Evolutionary conservation across 2,113 vertebrate species (phyloP).

Genomic region (Jacana jacana): DNA sequence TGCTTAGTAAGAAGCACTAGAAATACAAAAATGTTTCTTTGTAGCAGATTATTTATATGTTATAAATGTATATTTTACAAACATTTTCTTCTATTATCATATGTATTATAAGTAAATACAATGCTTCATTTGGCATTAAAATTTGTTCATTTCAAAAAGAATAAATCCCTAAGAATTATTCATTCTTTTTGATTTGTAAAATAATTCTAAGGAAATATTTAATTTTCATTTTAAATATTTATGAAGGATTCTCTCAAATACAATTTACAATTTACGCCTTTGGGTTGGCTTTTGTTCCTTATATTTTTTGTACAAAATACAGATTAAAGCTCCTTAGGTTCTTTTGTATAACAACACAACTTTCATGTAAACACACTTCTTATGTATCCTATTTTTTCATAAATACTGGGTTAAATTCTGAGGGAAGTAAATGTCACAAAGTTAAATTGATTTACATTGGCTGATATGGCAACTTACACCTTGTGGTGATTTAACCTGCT

Average conservation of each 20-base stretch:
- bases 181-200: constrained; percentile 15
- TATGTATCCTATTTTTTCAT: not conserved
- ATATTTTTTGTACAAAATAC: not conserved
- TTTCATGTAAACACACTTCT: not conserved
- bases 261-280: too few species aligned
- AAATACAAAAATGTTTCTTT: not conserved
- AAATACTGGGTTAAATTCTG: not conserved
- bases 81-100: not conserved
- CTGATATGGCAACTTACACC: not conserved
- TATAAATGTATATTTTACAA: not conserved
- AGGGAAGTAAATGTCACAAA: not conserved
- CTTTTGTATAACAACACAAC: not conserved
- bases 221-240: constrained; percentile 7
- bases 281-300: not conserved
- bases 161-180: not conserved
- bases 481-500: not conserved
- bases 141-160: not conserved
- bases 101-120: not conserved
- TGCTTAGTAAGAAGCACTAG: not conserved
- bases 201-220: not conserved
- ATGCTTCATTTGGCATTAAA: not conserved
- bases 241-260: not conserved
- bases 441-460: not conserved
- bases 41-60: not conserved
- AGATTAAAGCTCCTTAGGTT: not conserved